Conservation (phyloP, 2,888 invertebrate genomes). For the Germaria angustata region DNA sequence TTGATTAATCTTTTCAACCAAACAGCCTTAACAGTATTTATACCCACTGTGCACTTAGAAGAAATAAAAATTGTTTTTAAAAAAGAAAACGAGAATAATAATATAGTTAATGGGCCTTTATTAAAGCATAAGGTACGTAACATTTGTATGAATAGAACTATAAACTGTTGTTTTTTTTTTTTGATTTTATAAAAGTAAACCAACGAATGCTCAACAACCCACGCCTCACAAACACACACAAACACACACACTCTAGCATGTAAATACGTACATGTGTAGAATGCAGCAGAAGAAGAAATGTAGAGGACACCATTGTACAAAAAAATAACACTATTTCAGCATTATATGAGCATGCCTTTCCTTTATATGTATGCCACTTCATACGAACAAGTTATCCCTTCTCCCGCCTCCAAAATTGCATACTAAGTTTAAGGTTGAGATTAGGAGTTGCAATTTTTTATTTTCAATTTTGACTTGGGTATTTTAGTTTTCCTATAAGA, state of each 20-base stretch:
- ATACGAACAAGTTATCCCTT: background rate
- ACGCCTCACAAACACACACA: conserved; percentile 32
- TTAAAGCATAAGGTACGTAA: conserved; percentile 54
- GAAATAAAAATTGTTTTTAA: background rate
- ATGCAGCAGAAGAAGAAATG: background rate
- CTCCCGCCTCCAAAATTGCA: background rate
- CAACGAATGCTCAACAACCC: conserved; percentile 64
- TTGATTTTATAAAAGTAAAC: conserved; percentile 35
- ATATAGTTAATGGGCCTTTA: conserved; percentile 65
- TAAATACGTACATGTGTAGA: background rate
- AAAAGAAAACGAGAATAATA: conserved; percentile 27
- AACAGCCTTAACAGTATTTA: background rate
- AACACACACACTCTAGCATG: background rate
- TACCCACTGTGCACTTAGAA: conserved; percentile 40
- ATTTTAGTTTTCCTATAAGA: background rate
- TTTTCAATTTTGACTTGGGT: conserved; percentile 42
- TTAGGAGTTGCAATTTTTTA: conserved; percentile 63
- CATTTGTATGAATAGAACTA: conserved; percentile 51
- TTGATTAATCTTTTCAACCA: conserved; percentile 8
- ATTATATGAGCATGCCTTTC: background rate
- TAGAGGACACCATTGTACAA: background rate
- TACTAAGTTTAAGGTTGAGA: conserved; percentile 58
- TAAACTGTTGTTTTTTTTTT: background rate
- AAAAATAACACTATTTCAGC: conserved; percentile 20
- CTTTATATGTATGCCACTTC: background rate